phyloP scores from a whole-genome alignment of 2,113 vertebrate genomes.

The Melospiza georgiana region DNA sequence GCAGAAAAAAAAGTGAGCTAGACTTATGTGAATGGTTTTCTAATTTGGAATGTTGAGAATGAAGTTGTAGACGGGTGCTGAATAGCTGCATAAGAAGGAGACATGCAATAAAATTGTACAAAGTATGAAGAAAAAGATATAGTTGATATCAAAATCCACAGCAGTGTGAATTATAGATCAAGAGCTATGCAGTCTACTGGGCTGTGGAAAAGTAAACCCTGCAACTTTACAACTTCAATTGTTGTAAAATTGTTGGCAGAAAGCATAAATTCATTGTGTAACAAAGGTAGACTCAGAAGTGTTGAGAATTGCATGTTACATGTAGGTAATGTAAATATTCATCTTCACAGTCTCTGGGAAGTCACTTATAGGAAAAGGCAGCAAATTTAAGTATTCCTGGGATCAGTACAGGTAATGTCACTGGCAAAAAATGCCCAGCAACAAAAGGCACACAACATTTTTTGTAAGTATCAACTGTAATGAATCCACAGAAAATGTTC shows the following conservation, averaged over 20 bases:
- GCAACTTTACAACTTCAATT: not conserved
- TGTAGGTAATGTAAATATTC: not conserved
- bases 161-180: not conserved
- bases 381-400: not conserved
- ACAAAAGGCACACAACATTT: not conserved
- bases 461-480: not conserved
- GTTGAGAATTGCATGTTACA: not conserved
- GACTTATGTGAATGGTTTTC: not conserved
- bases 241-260: not conserved
- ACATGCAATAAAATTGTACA: not conserved
- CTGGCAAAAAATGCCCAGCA: accelerated
- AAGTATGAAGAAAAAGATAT: not conserved
- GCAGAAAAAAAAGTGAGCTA: not conserved
- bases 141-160: not conserved
- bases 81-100: not conserved
- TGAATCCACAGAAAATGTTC: not conserved
- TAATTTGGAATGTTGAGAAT: not conserved
- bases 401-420: not conserved
- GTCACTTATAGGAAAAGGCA: not conserved
- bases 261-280: not conserved
- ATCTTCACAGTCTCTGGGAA: not conserved
- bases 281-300: not conserved
- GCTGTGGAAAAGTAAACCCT: not conserved
- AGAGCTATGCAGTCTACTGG: not conserved
- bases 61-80: not conserved